Conservation (phyloP, 1,140 invertebrate species). For the Bombus ignitus region DNA sequence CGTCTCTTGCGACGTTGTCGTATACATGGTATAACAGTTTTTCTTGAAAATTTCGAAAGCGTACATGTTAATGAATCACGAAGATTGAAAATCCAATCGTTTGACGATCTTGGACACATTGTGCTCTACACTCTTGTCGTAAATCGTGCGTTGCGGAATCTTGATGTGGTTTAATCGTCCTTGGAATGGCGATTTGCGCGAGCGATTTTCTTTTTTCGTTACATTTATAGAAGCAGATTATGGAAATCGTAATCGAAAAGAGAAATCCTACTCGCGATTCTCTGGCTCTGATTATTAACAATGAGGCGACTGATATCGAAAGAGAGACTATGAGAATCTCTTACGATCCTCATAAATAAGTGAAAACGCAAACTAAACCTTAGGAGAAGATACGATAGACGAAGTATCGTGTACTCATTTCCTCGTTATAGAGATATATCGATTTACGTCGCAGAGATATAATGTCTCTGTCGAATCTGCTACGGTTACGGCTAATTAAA, state of each 20-base stretch:
- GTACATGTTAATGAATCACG: neutral
- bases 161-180: neutral
- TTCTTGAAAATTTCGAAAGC: neutral
- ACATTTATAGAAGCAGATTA: neutral
- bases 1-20: too few relatives aligned
- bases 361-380: neutral
- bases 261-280: constrained; percentile 6
- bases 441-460: neutral
- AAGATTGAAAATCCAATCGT: constrained; percentile 1
- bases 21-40: neutral
- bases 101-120: neutral
- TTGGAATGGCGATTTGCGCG: neutral
- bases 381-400: neutral
- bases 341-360: neutral
- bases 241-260: neutral
- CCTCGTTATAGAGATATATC: neutral
- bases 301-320: neutral
- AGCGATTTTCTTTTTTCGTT: neutral
- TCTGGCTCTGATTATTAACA: neutral
- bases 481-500: constrained; percentile 12
- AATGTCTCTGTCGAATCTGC: neutral
- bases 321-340: constrained; percentile 5
- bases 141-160: neutral
- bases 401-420: neutral
- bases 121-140: neutral